Evolutionary conservation across 2,797 vertebrate species (phyloP), one percentile per base, ranked within the genome.

Genomic region (Falco concolor): DNA sequence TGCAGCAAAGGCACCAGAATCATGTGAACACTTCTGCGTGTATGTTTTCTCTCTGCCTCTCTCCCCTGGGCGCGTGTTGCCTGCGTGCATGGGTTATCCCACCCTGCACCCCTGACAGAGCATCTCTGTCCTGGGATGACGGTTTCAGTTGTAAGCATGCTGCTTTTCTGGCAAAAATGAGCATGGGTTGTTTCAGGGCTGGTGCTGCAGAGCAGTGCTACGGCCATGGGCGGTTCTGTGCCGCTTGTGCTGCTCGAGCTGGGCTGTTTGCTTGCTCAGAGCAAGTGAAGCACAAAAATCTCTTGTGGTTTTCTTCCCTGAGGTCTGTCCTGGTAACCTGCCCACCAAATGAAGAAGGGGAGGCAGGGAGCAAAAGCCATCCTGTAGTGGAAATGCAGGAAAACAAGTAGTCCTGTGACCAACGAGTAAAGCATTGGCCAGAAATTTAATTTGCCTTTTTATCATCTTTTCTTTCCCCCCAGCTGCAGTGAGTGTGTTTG

Each of bases 1-100:
- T 56, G 9, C 16, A 52, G 13, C 53, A 44, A 67, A 21, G 13
- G 17, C 36, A 42, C 11, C 6, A 6, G 70, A 24, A n/a, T 50
- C 30, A 13, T 2, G 5, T 9, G 30, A 52, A 7, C 0, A 2
- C 5, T 44, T 61, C 28, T 53, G 47, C 12, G 1, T 44, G 32
- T 8, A 3, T 32, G 32, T 28, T 75, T 59, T 77, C 14, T 9
- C 32, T 32, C n/a, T 75, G 16, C n/a, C 38, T 5, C 53, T 75
- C 40, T 76, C 23, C 72, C 49, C 13, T 10, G 10, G 24, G n/a
- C 2, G 3, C 19, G 11, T 34, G 16, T 21, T 57, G 16, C 12
- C 3, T 28, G 27, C 5, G 17, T 63, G 59, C n/a, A 13, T 27
- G 45, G 68, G 30, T 68, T 60, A 57, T 56, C 17, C 53, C n/a